A percentile compares a stretch with the other conserved stretches of the same genome.
phyloP scores from a whole-genome alignment of 2,797 vertebrate species.

The Smutsia temminckii region DNA sequence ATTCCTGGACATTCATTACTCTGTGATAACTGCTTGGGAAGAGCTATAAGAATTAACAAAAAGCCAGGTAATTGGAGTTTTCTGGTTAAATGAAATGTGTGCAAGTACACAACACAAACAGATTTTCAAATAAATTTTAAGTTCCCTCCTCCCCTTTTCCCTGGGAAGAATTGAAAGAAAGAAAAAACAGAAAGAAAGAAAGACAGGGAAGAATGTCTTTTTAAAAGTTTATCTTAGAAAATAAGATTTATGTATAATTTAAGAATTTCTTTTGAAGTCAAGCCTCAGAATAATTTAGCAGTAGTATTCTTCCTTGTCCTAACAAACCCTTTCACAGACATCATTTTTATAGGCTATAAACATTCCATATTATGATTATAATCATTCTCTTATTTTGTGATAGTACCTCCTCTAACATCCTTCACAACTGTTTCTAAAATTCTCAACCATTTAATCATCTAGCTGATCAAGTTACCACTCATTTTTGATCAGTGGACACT shows the following conservation, averaged over 20 bases:
- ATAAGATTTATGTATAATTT: background rate
- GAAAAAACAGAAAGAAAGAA: background rate
- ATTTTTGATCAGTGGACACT: background rate
- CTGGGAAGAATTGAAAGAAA: background rate
- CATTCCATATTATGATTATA: background rate
- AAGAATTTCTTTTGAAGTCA: slow-evolving; percentile 4
- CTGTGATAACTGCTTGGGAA: background rate
- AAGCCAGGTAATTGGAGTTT: background rate
- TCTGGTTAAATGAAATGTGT: background rate
- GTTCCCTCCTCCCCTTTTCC: background rate
- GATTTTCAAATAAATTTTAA: background rate
- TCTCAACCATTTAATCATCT: background rate
- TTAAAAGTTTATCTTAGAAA: background rate
- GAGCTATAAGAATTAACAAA: background rate
- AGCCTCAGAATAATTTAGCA: background rate
- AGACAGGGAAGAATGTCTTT: background rate
- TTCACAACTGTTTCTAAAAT: background rate
- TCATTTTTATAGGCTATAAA: background rate
- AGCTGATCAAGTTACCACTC: background rate
- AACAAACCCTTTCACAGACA: background rate
- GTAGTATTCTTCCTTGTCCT: background rate
- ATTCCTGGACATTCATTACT: background rate
- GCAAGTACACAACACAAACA: background rate
- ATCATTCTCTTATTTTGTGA: background rate
- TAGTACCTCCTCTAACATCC: background rate